Evolutionary conservation across 2,113 vertebrate genomes (phyloP).

Genomic region (Pheucticus melanocephalus): DNA sequence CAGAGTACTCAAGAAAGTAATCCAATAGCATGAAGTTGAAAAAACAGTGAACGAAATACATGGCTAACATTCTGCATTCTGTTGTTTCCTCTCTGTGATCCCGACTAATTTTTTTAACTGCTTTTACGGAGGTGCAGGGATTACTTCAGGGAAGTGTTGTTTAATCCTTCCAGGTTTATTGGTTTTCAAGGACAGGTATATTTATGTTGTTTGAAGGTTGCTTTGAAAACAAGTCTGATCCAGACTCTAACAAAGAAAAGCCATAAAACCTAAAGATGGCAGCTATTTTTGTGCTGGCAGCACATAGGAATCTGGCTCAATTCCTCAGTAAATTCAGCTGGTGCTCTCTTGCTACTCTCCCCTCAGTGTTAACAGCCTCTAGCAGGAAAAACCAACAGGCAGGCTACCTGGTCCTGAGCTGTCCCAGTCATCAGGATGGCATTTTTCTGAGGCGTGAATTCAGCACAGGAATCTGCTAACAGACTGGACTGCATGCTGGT

Average conservation of each 20-base stretch:
- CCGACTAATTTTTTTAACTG: neutral
- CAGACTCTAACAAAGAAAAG: neutral
- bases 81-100: neutral
- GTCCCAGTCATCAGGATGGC: neutral
- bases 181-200: neutral
- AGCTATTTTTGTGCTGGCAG: slow-evolving; percentile 4
- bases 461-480: fast-evolving
- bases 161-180: neutral
- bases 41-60: neutral
- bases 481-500: fast-evolving
- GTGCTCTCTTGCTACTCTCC: neutral
- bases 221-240: neutral
- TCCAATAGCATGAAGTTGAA: neutral
- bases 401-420: neutral
- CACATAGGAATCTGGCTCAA: neutral
- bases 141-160: neutral
- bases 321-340: neutral
- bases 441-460: neutral
- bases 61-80: neutral
- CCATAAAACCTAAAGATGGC: neutral
- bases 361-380: neutral
- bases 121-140: neutral
- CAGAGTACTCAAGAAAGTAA: slow-evolving; percentile 37
- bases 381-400: neutral
- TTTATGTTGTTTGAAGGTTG: neutral